Evolutionary conservation across 2,797 vertebrate genomes (phyloP).

Genomic region (Sparus aurata): DNA sequence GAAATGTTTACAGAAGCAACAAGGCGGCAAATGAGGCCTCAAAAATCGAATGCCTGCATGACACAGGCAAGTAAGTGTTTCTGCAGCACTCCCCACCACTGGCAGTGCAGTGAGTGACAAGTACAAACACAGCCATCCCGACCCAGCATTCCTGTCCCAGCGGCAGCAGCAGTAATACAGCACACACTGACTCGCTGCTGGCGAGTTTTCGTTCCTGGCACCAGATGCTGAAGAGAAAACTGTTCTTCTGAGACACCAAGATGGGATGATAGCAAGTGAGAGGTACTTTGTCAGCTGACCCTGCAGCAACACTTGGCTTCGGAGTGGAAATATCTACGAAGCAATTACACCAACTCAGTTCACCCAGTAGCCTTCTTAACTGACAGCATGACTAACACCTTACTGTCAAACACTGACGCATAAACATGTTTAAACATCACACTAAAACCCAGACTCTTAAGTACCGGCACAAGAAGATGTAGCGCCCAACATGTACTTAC

Average conservation of each 20-base stretch:
- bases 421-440: slow-evolving; percentile 47
- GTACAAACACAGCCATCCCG: slow-evolving; percentile 79
- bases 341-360: slow-evolving; percentile 50
- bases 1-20: slow-evolving; percentile 86
- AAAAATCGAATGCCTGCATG: slow-evolving; percentile 80
- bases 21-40: slow-evolving; percentile 81
- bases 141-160: slow-evolving; percentile 70
- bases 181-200: slow-evolving; percentile 31
- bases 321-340: slow-evolving; percentile 47
- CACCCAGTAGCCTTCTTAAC: slow-evolving; percentile 13
- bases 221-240: slow-evolving; percentile 58
- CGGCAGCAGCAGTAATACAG: slow-evolving; percentile 4
- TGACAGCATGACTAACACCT: slow-evolving; percentile 57
- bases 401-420: slow-evolving; percentile 38
- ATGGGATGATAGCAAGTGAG: slow-evolving; percentile 52
- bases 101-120: slow-evolving; percentile 83
- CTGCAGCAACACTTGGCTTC: slow-evolving; percentile 40
- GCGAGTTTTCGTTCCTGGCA: slow-evolving; percentile 44
- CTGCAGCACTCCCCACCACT: slow-evolving; percentile 69
- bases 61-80: slow-evolving; percentile 74
- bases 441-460: slow-evolving; percentile 14
- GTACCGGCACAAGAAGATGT: slow-evolving; percentile 8
- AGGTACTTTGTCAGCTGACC: slow-evolving; percentile 42
- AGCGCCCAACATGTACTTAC: slow-evolving; percentile 46
- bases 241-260: slow-evolving; percentile 34